Evolutionary conservation across 2,113 vertebrate species (phyloP).

Genomic region (Oxyura jamaicensis): DNA sequence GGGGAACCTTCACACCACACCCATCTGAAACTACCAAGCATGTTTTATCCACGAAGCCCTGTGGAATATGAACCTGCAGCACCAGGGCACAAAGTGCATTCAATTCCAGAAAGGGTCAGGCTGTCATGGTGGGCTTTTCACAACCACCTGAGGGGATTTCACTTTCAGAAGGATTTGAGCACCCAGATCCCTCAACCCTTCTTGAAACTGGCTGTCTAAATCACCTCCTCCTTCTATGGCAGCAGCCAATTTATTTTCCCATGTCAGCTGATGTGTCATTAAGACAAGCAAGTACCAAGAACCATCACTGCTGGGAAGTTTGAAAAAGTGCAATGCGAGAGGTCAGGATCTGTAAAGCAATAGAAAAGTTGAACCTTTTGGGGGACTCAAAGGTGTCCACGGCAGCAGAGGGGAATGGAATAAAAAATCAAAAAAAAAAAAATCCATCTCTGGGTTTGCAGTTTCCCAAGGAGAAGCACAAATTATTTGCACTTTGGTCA

Average conservation of each 20-base stretch:
- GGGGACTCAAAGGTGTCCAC: not conserved
- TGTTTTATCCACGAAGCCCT: not conserved
- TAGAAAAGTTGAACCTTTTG: not conserved
- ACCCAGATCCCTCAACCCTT: not conserved
- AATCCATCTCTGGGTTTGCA: not conserved
- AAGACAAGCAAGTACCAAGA: not conserved
- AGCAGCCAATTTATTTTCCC: not conserved
- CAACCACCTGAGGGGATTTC: not conserved
- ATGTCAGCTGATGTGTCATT: not conserved
- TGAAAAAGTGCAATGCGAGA: not conserved
- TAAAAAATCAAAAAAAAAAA: too few relatives aligned
- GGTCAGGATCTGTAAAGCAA: not conserved
- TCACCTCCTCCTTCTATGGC: not conserved
- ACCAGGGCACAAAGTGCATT: not conserved
- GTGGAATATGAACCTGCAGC: not conserved
- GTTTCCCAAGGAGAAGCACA: not conserved
- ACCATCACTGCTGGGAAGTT: not conserved
- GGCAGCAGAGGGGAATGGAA: not conserved
- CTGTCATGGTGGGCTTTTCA: not conserved
- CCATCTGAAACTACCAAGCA: not conserved
- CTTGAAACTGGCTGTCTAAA: not conserved
- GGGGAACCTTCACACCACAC: not conserved
- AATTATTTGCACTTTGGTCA: not conserved
- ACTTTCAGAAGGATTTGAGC: not conserved
- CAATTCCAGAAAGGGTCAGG: not conserved